These are phyloP conservation scores for Darevskia nairensis DNA, from an alignment of 2,797 vertebrate genomes.

Conservation along the genomic window DNA sequence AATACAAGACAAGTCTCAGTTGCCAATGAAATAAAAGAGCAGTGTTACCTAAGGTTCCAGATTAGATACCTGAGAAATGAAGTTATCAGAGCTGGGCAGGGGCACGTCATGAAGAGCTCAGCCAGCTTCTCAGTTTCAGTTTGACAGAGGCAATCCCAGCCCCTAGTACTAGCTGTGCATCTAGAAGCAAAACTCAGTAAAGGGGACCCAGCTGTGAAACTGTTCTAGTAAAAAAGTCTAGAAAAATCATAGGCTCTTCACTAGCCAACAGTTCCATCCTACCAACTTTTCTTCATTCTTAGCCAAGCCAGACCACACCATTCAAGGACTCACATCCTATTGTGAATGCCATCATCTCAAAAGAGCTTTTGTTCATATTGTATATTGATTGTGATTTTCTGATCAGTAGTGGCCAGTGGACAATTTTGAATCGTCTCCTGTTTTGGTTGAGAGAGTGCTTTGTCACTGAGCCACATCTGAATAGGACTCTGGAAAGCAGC, in stretches of 20 bases:
- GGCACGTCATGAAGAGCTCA: background rate
- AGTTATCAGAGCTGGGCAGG: background rate
- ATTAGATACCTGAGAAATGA: background rate
- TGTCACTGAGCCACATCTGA: background rate
- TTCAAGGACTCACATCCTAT: background rate
- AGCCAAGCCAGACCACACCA: background rate
- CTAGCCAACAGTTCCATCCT: background rate
- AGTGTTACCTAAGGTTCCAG: background rate
- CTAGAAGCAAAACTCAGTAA: background rate
- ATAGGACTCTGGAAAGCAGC: background rate
- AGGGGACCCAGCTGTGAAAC: background rate
- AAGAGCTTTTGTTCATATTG: background rate
- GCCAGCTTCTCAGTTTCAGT: background rate
- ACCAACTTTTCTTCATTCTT: background rate
- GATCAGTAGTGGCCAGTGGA: background rate
- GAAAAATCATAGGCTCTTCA: background rate
- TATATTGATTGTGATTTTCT: background rate
- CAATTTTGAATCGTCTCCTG: no score
- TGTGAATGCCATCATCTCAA: background rate
- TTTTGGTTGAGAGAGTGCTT: background rate
- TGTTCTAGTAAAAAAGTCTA: background rate
- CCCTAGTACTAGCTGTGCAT: background rate
- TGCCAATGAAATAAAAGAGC: no score
- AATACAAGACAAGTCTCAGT: background rate
- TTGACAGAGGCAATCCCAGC: background rate